Evolutionary conservation across 1,140 invertebrate species (phyloP), one percentile per base, ranked within the genome.

Genomic region (Vollenhovia emeryi): DNA sequence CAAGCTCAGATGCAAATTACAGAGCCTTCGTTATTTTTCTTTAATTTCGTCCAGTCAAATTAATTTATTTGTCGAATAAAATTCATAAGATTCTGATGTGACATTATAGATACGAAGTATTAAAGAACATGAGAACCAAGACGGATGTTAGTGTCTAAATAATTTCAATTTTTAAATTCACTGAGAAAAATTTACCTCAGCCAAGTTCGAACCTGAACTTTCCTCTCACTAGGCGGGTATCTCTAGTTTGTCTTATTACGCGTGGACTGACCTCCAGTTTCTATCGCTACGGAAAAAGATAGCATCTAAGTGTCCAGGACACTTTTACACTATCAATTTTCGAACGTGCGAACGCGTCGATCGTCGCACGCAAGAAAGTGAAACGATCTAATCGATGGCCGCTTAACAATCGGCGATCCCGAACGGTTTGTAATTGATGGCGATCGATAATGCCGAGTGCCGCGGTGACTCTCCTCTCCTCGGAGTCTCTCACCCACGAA

Each of bases 371-470:
- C 9, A 43, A 27, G 36, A 75, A 57, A 55, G 57, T 48, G 24
- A 73, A 82, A 75, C 82, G 85, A 90, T 91, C 91, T 91, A 89
- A 92, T 92, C 90, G 89, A 86, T 87, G 91, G 85, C 84, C 33
- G 74, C 85, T 90, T 92, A 92, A 93, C 92, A 92, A 93, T 88
- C 76, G 82, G 88, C 82, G 87, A 92, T 92, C 69, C 83, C 73
- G 45, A 3, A 52, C 68, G 21, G 88, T 84, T 82, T 73, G 90
- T 91, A 93, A 93, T 92, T 92, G 90, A 93, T 90, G 82, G 83
- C 86, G 82, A 87, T 91, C 92, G 91, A 93, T 92, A 92, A 92
- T 91, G 85, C 79, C 75, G 85, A 52, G 66, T 36, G 50, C 15
- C 55, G 33, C 1, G 43, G 48, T 43, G 55, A 15, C 57, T 60